Base-by-base conservation (phyloP, 2,797 vertebrate species). In the Mormyrops boulengeri region DNA sequence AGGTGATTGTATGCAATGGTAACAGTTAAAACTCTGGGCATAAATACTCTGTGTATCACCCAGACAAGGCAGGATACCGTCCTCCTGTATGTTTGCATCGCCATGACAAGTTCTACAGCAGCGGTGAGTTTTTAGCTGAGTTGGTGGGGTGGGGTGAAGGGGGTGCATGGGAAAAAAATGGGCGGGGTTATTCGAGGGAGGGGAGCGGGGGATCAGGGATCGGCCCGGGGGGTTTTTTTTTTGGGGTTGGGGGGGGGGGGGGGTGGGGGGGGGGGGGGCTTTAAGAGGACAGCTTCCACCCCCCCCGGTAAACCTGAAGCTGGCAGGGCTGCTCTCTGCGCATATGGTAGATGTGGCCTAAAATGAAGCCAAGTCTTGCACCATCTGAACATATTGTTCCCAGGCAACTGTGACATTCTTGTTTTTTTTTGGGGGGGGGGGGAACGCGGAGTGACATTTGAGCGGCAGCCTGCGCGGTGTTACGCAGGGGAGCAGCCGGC, bases 341-440 rank as follows among this genome's bases (percentile, higher is more conserved):
- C 96, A 97, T 96, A 96, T 96, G 96, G 96, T 95, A 94, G 95
- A 96, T 96, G 95, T 95, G 95, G 49, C 73, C 94, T 95, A 95
- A 94, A 96, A 96, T 96, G 96, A 95, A 96, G 95, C 92, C 91
- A 77, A 47, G 4, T 4, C 62, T 53, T 73, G 19, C 89, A 22
- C 50, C 44, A 47, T 30, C 60, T 69, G 89, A 90, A 47, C 89
- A 90, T 88, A 88, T 90, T 90, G 89, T 90, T 86, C 62, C 57
- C 60, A 87, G 84, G 86, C 84, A 89, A 73, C 89, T 89, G 57
- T 87, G 57, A 53, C 84, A 47, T 69, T 55, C 30, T 34, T 52
- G 73, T 80, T 44, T 44, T 41, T 19, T 41, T 8, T 8, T 34
- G 73, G 73, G 73, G 44, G 9, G 38, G 26, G 26, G 26, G 26